Percentiles rank a stretch among this genome's conserved stretches.
phyloP scores from a whole-genome alignment of 2,113 vertebrate species.

The Megaleporinus macrocephalus region DNA sequence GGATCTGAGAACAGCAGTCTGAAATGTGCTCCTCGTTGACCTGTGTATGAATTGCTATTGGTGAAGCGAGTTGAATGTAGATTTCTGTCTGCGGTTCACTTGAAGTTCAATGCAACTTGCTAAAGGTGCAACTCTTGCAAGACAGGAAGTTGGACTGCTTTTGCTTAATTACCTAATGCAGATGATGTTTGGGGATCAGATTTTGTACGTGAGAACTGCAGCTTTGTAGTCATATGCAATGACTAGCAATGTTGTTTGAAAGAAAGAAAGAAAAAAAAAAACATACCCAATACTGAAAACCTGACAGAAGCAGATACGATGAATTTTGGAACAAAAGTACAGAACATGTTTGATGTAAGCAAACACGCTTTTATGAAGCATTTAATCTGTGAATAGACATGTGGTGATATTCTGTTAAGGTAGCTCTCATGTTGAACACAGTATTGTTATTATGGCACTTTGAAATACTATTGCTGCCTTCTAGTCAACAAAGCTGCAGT shows the following conservation, averaged over 20 bases:
- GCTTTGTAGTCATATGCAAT: neutral
- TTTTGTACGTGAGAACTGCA: slow-evolving; percentile 5
- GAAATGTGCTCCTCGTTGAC: neutral
- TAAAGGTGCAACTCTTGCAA: slow-evolving; percentile 7
- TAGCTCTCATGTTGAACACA: too few species aligned
- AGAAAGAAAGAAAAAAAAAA: too few species aligned
- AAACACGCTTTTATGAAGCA: too few species aligned
- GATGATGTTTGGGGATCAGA: neutral
- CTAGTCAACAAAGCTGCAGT: too few species aligned
- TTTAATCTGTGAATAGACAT: too few species aligned
- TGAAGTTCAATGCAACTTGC: slow-evolving; percentile 54
- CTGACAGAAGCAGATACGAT: too few species aligned
- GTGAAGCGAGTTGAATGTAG: neutral
- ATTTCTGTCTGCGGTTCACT: slow-evolving; percentile 55
- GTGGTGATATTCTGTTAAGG: too few species aligned
- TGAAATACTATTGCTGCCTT: too few species aligned
- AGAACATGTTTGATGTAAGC: too few species aligned
- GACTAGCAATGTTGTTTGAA: neutral
- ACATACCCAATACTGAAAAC: too few species aligned
- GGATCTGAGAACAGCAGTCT: neutral
- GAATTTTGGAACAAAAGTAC: too few species aligned
- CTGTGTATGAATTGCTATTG: neutral
- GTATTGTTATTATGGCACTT: too few species aligned
- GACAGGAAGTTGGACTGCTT: slow-evolving; percentile 14
- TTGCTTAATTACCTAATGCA: slow-evolving; percentile 20